phyloP scores from a whole-genome alignment of 2,113 vertebrate species.

The Patagioenas fasciata region DNA sequence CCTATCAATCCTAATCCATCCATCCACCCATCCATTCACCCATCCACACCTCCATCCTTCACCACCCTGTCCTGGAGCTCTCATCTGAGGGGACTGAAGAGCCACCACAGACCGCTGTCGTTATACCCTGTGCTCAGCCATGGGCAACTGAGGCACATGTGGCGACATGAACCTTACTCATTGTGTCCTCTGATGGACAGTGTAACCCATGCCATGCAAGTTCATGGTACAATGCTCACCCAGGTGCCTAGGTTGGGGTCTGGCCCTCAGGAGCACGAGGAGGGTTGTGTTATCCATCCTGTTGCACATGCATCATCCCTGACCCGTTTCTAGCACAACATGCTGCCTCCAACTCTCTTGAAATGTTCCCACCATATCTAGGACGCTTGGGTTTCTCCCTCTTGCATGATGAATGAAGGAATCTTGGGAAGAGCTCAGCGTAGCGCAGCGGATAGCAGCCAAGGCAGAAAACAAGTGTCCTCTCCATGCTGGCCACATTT shows the following conservation, averaged over 20 bases:
- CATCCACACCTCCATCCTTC: not conserved
- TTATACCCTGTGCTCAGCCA: not conserved
- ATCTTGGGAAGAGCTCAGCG: not conserved
- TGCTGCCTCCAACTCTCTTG: not conserved
- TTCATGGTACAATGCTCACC: not conserved
- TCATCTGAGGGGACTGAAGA: not conserved
- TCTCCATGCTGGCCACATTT: accelerated
- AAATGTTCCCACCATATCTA: not conserved
- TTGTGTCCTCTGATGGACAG: accelerated
- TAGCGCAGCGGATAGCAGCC: not conserved
- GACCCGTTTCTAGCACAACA: not conserved
- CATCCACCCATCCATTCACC: not conserved
- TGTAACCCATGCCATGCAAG: not conserved
- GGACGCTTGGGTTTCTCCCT: not conserved
- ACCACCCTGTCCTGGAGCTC: not conserved
- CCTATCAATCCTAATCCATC: too few species aligned
- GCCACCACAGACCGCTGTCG: not conserved
- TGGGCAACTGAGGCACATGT: not conserved
- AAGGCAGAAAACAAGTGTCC: not conserved
- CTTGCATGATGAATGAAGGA: not conserved
- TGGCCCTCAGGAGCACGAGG: not conserved
- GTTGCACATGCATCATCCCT: accelerated
- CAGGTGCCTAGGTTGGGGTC: not conserved
- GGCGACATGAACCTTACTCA: not conserved
- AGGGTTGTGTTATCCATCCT: not conserved